Evolutionary conservation across 2,888 invertebrate genomes (phyloP).

Genomic region (Tortrix viridana): DNA sequence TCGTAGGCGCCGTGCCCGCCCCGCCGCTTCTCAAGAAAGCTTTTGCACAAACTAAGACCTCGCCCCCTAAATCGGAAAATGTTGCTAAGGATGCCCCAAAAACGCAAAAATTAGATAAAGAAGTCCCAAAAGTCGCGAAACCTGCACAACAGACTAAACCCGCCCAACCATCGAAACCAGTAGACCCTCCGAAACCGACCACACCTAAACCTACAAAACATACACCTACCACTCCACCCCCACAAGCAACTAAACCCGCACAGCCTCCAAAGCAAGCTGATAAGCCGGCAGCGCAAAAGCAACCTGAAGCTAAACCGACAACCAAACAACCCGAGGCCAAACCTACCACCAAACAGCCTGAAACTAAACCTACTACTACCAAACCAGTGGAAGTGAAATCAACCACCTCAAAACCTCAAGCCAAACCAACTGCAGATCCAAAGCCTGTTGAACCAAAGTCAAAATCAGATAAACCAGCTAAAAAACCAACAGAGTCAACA

Average conservation of each 20-base stretch:
- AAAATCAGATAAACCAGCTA: constrained; percentile 37
- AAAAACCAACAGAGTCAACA: constrained; percentile 42
- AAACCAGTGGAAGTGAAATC: constrained; percentile 44
- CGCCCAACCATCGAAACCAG: constrained; percentile 40
- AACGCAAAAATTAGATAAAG: constrained; percentile 45
- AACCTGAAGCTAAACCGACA: constrained; percentile 37
- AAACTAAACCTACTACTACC: constrained; percentile 40
- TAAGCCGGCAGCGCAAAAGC: constrained; percentile 40
- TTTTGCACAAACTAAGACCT: constrained; percentile 47
- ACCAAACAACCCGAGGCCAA: constrained; percentile 41
- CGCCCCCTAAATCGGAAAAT: constrained; percentile 44
- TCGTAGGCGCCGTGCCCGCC: constrained; percentile 86
- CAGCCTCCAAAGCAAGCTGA: constrained; percentile 39
- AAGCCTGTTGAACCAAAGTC: constrained; percentile 45
- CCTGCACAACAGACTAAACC: constrained; percentile 41
- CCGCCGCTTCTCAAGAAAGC: constrained; percentile 77
- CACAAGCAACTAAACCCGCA: constrained; percentile 43
- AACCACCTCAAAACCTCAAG: constrained; percentile 40
- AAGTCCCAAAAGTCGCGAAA: constrained; percentile 44
- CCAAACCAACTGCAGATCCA: constrained; percentile 39
- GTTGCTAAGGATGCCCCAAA: constrained; percentile 51
- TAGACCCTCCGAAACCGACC: constrained; percentile 39
- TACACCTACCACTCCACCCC: constrained; percentile 38
- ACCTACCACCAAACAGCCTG: constrained; percentile 38
- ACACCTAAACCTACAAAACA: constrained; percentile 43